Percentiles rank a stretch among this genome's conserved stretches.
Conservation (phyloP, 1,140 invertebrate species). For the Drosophila nigromelanica region DNA sequence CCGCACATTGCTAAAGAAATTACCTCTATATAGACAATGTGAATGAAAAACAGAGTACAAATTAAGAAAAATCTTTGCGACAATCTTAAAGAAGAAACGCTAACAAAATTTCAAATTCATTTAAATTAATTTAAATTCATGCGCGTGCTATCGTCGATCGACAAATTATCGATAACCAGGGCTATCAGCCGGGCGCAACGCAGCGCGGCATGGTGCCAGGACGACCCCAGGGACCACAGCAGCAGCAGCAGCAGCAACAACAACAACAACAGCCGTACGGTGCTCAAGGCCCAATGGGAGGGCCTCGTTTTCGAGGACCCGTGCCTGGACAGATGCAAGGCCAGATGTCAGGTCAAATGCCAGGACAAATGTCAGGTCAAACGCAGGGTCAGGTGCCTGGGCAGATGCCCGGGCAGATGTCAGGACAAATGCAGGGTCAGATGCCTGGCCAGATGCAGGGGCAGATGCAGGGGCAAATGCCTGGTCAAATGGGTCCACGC, state of each 20-base stretch:
- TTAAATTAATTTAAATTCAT: constrained; percentile 79
- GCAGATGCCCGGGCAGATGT: constrained; percentile 31
- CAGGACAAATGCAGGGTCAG: constrained; percentile 44
- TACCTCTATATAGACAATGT: constrained; percentile 71
- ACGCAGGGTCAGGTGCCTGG: constrained; percentile 63
- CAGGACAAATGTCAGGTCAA: constrained; percentile 46
- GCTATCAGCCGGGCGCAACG: constrained; percentile 78
- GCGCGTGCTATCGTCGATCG: constrained; percentile 47
- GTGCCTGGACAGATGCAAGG: constrained; percentile 68
- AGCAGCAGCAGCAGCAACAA: constrained; percentile 78
- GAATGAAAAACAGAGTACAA: constrained; percentile 81
- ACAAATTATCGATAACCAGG: constrained; percentile 56
- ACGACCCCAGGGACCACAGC: constrained; percentile 70
- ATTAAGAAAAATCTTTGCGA: constrained; percentile 53
- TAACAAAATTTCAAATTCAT: constrained; percentile 79
- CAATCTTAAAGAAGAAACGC: constrained; percentile 57
- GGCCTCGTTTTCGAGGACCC: constrained; percentile 71
- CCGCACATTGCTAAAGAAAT: constrained; percentile 51
- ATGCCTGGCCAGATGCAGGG: constrained; percentile 43
- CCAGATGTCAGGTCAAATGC: constrained; percentile 53
- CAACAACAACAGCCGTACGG: constrained; percentile 70
- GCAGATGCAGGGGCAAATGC: constrained; percentile 43
- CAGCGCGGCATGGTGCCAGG: constrained; percentile 83
- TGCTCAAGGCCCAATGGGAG: constrained; percentile 63
- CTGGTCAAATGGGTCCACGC: constrained; percentile 45